phyloP scores from a whole-genome alignment of 2,797 vertebrate species.

The Helostoma temminkii region DNA sequence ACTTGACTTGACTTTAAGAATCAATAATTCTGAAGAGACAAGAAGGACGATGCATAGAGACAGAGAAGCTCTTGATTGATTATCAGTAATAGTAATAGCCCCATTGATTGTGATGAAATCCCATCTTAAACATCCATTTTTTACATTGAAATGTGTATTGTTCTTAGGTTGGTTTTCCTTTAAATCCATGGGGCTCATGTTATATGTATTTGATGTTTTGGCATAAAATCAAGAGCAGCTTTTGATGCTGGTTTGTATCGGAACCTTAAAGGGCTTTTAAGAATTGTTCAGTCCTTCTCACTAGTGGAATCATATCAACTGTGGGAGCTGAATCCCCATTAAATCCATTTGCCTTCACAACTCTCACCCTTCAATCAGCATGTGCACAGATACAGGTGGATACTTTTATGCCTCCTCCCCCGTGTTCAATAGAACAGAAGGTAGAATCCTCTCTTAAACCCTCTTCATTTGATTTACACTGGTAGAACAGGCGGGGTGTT shows the following conservation, averaged over 20 bases:
- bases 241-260: conserved; percentile 14
- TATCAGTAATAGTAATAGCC: too few relatives aligned
- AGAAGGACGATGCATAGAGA: too few relatives aligned
- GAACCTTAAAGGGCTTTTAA: conserved; percentile 9
- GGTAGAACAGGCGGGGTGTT: not conserved
- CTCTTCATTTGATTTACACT: conserved; percentile 26
- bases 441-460: conserved; percentile 35
- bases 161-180: not conserved
- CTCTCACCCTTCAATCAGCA: conserved; percentile 15
- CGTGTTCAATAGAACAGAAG: conserved; percentile 30
- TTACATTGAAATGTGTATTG: not conserved
- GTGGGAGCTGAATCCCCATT: conserved; percentile 21
- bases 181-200: not conserved
- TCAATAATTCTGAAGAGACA: too few relatives aligned
- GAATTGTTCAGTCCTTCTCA: conserved; percentile 19
- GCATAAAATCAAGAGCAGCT: conserved; percentile 16
- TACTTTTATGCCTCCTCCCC: conserved; percentile 17
- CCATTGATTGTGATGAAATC: not conserved
- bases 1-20: too few relatives aligned
- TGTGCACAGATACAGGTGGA: conserved; percentile 37
- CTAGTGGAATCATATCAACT: conserved; percentile 12
- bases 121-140: not conserved
- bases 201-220: conserved; percentile 13
- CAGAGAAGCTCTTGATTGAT: too few relatives aligned
- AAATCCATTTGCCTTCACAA: conserved; percentile 24